Percentiles rank a stretch among this genome's conserved stretches.
phyloP scores from a whole-genome alignment of 2,797 vertebrate species.

The Hafferia zeledoni region DNA sequence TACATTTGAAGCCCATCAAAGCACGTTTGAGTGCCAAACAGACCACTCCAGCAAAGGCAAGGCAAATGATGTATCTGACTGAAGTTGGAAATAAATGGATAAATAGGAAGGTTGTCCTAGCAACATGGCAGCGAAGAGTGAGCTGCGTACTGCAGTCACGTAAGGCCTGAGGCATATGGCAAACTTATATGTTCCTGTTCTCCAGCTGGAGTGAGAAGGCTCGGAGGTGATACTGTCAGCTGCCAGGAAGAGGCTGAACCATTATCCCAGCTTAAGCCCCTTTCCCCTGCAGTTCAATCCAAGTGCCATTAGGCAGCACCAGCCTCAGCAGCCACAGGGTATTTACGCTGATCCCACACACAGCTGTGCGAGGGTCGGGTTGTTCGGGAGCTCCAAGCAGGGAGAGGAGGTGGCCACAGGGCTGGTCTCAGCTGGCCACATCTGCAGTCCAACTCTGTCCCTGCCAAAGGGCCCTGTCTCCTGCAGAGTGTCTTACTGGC shows the following conservation, averaged over 20 bases:
- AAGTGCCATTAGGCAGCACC: not conserved
- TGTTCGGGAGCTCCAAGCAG: not conserved
- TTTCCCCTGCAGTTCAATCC: not conserved
- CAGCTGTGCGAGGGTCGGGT: not conserved
- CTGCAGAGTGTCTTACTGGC: rapidly evolving
- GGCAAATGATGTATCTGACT: not conserved
- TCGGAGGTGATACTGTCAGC: not conserved
- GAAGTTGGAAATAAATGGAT: not conserved
- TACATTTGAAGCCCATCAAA: not conserved
- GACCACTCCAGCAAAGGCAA: not conserved
- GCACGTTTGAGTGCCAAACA: rapidly evolving
- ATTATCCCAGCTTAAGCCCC: slow-evolving; percentile 49
- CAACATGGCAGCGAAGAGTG: not conserved
- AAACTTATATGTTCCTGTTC: not conserved
- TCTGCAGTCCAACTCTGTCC: not conserved
- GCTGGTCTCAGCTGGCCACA: not conserved
- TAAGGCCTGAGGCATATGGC: not conserved
- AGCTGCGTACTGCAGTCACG: rapidly evolving
- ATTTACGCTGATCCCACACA: not conserved
- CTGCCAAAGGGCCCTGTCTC: not conserved
- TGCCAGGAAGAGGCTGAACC: not conserved
- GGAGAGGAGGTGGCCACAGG: not conserved
- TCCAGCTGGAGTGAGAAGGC: not conserved
- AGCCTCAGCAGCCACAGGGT: not conserved
- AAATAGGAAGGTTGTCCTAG: not conserved